Evolutionary conservation across 2,797 vertebrate species (phyloP).

Genomic region (Pteronotus mesoamericanus): DNA sequence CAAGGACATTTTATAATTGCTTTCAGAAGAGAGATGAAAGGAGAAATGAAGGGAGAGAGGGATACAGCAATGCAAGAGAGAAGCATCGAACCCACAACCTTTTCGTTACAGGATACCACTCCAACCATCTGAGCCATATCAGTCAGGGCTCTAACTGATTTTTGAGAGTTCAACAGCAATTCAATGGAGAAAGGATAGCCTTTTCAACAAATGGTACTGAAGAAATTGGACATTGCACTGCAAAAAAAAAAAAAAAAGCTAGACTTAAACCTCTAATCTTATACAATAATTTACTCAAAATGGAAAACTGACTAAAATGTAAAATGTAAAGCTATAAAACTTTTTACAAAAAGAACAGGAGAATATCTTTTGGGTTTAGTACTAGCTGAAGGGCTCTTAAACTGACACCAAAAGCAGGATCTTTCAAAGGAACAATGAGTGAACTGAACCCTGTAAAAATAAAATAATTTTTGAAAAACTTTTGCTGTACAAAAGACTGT

Average conservation of each 20-base stretch:
- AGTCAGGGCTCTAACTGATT: too few relatives aligned
- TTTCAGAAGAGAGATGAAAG: too few relatives aligned
- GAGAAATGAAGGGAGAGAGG: too few relatives aligned
- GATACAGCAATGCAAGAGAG: too few relatives aligned
- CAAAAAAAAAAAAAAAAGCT: background rate
- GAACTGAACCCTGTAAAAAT: background rate
- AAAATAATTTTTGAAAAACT: background rate
- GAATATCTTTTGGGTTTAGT: background rate
- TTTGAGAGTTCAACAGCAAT: background rate
- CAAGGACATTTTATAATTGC: too few relatives aligned
- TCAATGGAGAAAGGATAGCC: background rate
- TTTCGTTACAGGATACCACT: too few relatives aligned
- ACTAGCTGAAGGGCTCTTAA: background rate
- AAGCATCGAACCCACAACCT: too few relatives aligned
- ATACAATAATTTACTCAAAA: background rate
- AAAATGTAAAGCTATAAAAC: background rate
- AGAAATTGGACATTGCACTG: background rate
- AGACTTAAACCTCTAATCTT: background rate
- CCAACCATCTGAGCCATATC: too few relatives aligned
- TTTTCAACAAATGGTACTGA: background rate
- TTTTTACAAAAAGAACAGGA: background rate
- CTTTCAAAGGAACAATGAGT: background rate
- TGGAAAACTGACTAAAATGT: background rate
- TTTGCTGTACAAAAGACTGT: background rate
- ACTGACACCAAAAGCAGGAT: background rate